Percentiles rank a stretch among this genome's conserved stretches.
phyloP scores from a whole-genome alignment of 1,140 invertebrate species.

The Nasonia giraulti region DNA sequence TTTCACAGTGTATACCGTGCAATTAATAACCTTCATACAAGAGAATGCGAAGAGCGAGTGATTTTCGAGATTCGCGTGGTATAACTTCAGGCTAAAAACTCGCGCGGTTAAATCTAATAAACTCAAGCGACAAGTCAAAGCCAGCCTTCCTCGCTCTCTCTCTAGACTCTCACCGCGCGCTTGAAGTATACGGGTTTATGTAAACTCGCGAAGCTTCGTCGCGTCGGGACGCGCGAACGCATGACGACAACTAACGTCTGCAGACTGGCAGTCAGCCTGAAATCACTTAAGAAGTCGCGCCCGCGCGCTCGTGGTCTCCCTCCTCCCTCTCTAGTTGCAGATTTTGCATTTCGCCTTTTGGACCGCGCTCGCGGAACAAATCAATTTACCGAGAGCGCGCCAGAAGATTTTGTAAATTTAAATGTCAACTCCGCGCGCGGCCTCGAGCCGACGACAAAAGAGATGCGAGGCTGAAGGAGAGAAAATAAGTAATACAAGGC shows the following conservation, averaged over 20 bases:
- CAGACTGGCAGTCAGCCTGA: conserved; percentile 67
- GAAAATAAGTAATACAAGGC: not conserved
- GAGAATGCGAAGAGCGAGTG: too few species aligned
- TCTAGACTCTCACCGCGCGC: not conserved
- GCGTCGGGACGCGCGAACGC: not conserved
- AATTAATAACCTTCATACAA: too few species aligned
- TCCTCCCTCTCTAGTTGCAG: conserved; percentile 37
- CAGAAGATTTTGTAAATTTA: conserved; percentile 65
- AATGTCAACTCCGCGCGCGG: conserved; percentile 60
- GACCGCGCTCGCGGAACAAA: conserved; percentile 55
- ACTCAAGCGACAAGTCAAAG: not conserved
- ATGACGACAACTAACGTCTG: conserved; percentile 2
- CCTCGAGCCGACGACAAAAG: conserved; percentile 1
- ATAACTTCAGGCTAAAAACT: not conserved
- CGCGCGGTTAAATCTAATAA: not conserved
- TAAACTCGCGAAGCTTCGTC: not conserved
- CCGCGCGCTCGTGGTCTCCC: not conserved
- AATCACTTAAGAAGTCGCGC: conserved; percentile 65
- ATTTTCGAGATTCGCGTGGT: too few species aligned
- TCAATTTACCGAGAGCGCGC: conserved; percentile 62
- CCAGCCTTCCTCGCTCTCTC: too few species aligned
- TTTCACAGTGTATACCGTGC: too few species aligned
- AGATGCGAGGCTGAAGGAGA: conserved; percentile 9
- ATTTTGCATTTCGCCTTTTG: conserved; percentile 60
- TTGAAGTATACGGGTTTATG: not conserved